Conservation (phyloP, 2,797 vertebrate species). For the Phalanger gymnotis region DNA sequence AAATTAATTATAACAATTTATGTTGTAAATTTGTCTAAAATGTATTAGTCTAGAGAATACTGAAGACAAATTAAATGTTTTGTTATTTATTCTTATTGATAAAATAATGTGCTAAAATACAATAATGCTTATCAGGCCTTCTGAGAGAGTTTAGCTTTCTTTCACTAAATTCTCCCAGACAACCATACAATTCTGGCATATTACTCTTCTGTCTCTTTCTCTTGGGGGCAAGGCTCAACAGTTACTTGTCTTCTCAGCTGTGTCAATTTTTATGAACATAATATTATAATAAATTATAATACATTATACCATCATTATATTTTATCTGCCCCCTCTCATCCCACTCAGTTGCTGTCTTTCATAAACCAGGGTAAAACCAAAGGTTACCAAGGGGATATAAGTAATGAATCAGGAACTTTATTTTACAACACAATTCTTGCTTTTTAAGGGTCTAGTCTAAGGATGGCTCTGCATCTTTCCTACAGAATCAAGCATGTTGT, state of each 20-base stretch:
- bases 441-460: background rate
- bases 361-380: conserved; percentile 25
- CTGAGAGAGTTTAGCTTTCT: background rate
- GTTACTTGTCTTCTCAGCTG: background rate
- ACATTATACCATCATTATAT: background rate
- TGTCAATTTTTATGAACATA: background rate
- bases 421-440: conserved; percentile 7
- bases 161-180: background rate
- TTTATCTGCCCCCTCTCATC: background rate
- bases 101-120: background rate
- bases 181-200: background rate
- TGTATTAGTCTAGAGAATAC: background rate
- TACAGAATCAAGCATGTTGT: background rate
- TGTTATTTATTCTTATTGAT: background rate
- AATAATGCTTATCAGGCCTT: background rate
- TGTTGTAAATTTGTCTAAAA: background rate
- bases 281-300: background rate
- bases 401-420: conserved; percentile 16
- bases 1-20: background rate
- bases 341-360: background rate
- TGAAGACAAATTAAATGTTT: background rate
- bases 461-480: background rate
- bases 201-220: background rate
- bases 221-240: background rate
- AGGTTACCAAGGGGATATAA: background rate